phyloP scores from a whole-genome alignment of 2,113 vertebrate species.

The Crypturellus undulatus region DNA sequence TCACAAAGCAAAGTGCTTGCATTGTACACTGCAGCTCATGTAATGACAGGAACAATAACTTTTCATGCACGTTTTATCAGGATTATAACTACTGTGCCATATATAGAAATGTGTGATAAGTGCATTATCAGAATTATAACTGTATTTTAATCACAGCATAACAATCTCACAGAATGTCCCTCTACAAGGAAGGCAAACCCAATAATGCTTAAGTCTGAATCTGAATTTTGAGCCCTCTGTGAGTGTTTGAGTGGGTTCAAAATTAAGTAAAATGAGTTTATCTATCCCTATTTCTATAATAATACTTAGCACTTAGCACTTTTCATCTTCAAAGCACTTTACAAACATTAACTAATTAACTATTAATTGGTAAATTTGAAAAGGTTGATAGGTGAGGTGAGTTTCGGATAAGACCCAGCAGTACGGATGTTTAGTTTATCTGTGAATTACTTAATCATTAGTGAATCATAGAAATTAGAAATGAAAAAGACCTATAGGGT shows the following conservation, averaged over 20 bases:
- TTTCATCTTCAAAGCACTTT: conserved; percentile 79
- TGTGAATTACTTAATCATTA: conserved; percentile 83
- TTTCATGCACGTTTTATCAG: conserved; percentile 38
- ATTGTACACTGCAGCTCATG: neutral
- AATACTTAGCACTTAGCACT: conserved; percentile 77
- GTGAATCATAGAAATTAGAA: conserved; percentile 79
- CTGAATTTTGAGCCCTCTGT: conserved; percentile 52
- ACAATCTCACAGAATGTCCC: conserved; percentile 6
- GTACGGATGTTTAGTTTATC: conserved; percentile 81
- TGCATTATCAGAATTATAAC: conserved; percentile 62
- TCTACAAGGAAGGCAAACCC: conserved; percentile 30
- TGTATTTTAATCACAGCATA: conserved; percentile 57
- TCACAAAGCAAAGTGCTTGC: neutral
- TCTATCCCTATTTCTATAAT: conserved; percentile 73
- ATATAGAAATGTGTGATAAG: conserved; percentile 53
- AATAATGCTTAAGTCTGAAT: conserved; percentile 37
- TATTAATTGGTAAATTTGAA: conserved; percentile 82
- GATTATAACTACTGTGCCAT: conserved; percentile 47
- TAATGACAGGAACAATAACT: conserved; percentile 51
- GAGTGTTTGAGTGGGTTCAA: conserved; percentile 70
- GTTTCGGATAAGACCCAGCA: conserved; percentile 78
- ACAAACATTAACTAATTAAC: conserved; percentile 81
- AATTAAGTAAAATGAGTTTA: conserved; percentile 78
- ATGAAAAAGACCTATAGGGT: conserved; percentile 68
- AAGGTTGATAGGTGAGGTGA: conserved; percentile 82